Percentiles rank a stretch among this genome's conserved stretches.
These are phyloP conservation scores for Ploceus nigricollis DNA, from an alignment of 2,113 vertebrate species.

Conservation along the genomic window DNA sequence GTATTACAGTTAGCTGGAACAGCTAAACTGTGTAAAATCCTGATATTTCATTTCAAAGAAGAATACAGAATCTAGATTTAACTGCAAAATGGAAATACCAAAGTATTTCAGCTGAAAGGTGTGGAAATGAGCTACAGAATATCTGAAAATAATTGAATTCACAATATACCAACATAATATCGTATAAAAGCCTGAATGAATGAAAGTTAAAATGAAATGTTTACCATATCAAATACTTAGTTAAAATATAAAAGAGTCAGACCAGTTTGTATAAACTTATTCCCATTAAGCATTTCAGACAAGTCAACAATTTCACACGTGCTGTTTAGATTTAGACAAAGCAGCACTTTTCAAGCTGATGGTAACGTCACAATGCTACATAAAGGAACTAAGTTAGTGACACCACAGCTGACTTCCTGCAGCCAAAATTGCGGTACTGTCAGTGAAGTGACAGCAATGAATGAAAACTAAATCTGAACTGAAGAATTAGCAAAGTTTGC, in stretches of 20 bases:
- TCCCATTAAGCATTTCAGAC: neutral
- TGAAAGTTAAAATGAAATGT: slow-evolving; percentile 28
- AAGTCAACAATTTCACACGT: neutral
- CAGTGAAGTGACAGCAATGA: neutral
- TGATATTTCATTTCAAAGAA: slow-evolving; percentile 11
- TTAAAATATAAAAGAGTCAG: neutral
- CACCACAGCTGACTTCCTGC: neutral
- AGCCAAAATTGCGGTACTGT: neutral
- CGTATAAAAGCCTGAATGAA: neutral
- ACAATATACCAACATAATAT: neutral
- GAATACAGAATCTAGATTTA: neutral
- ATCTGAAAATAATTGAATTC: slow-evolving; percentile 25
- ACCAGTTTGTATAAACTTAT: neutral
- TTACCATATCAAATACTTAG: slow-evolving; percentile 22
- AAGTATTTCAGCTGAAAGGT: slow-evolving; percentile 12
- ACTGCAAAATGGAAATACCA: slow-evolving; percentile 1
- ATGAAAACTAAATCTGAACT: neutral
- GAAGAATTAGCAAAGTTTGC: neutral
- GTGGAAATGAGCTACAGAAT: slow-evolving; percentile 9
- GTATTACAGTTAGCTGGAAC: neutral
- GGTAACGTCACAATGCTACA: neutral
- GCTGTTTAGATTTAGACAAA: neutral
- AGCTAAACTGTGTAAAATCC: neutral
- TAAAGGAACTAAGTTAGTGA: neutral
- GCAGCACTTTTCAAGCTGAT: neutral